Evolutionary conservation across 2,888 invertebrate species (phyloP), one percentile per base, ranked within the genome.

Genomic region (Diaperis boleti): DNA sequence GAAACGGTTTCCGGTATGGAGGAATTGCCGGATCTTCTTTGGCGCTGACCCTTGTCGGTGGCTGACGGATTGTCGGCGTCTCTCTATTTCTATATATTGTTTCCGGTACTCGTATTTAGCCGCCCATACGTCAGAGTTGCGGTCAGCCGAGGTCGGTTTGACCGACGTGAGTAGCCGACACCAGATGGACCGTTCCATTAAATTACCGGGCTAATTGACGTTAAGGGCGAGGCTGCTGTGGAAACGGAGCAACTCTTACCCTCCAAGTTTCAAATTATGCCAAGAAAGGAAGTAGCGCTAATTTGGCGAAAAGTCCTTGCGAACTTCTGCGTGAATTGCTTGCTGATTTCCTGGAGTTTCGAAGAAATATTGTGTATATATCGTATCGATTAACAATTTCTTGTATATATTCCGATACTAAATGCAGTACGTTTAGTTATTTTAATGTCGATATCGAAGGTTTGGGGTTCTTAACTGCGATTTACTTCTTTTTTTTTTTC

Each of bases 21-120:
- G 59, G 50, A 59, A 49, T 59, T 49, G 49, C 59, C 56, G 56
- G 56, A 56, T 56, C 56, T 56, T 44, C 45, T 44, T 47, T 31
- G 50, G 17, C 47, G 33, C 52, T 42, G 60, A 60, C 60, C 60
- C 60, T 57, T 55, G 61, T 54, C 61, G 54, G 15, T 56, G 10
- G 31, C 42, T 62, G 62, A 62, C 41, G 56, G 62, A 62, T 62
- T 47, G 52, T 39, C 42, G 18, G 17, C 29, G 10, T 44, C 31
- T 26, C 45, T 26, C 45, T 11, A 13, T 41, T 26, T 49, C 37
- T 26, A 15, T 47, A 41, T 49, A 59, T 59, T 59, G 59, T 59
- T 59, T 59, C 59, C 59, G 39, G 59, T 31, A 37, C 47, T 49
- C 26, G 39, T 49, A 41, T 39, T 49, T 49, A 29, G 13, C 55